A percentile compares a stretch with the other conserved stretches of the same genome.
These are phyloP conservation scores for Oophaga sylvatica DNA, from an alignment of 2,797 vertebrate species.

Conservation along the genomic window DNA sequence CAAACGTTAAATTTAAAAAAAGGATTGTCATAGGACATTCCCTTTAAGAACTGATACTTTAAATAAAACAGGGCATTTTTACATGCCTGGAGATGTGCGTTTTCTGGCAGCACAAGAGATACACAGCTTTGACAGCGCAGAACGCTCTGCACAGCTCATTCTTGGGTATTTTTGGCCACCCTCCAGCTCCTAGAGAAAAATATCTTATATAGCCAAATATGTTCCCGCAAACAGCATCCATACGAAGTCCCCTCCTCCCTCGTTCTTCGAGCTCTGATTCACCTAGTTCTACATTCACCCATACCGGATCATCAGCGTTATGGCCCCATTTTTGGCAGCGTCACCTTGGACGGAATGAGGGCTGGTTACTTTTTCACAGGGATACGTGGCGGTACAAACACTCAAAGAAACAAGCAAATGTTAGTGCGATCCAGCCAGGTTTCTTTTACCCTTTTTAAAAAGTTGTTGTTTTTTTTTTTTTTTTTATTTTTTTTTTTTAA, in stretches of 20 bases:
- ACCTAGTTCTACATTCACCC: constrained; percentile 48
- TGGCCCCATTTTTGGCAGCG: not conserved
- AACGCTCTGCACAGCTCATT: constrained; percentile 48
- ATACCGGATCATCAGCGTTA: not conserved
- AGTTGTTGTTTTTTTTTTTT: too few species aligned
- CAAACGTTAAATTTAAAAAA: not conserved
- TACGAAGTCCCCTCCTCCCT: constrained; percentile 16
- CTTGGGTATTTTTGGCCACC: constrained; percentile 53
- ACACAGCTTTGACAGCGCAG: constrained; percentile 17
- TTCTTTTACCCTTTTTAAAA: too few species aligned
- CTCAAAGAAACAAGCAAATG: not conserved
- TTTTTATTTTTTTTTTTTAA: too few species aligned
- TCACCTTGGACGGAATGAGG: not conserved
- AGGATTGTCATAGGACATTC: not conserved
- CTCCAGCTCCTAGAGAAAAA: constrained; percentile 57
- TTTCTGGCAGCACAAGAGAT: constrained; percentile 45
- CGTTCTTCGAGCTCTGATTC: constrained; percentile 41
- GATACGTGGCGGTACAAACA: not conserved
- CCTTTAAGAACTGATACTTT: not conserved
- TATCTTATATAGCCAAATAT: constrained; percentile 58
- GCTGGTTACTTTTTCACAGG: not conserved
- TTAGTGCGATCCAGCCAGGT: too few species aligned
- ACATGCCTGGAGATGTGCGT: constrained; percentile 22
- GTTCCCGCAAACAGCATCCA: constrained; percentile 46
- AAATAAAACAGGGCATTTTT: not conserved